These are phyloP conservation scores for Poeciliopsis gracilis DNA, from an alignment of 2,797 vertebrate species.

Conservation along the genomic window DNA sequence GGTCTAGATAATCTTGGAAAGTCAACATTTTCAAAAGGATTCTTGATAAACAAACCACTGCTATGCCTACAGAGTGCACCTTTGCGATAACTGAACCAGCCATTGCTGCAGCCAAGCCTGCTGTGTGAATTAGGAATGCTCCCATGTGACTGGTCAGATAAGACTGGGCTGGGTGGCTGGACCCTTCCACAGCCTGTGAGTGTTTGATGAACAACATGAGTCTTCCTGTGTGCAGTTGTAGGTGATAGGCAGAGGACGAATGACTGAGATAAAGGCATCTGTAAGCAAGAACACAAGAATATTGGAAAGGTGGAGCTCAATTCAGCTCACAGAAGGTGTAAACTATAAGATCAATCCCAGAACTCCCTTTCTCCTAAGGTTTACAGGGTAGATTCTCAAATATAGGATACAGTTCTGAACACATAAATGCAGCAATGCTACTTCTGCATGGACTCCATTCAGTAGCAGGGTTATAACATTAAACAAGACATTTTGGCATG, in stretches of 20 bases:
- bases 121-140: constrained; percentile 43
- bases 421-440: no score
- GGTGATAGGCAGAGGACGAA: not conserved
- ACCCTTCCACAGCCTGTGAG: constrained; percentile 3
- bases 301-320: not conserved
- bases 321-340: not conserved
- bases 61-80: not conserved
- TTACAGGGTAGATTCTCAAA: not conserved
- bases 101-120: constrained; percentile 8
- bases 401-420: not conserved
- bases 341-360: not conserved
- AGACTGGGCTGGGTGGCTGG: constrained; percentile 39
- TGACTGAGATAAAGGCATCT: not conserved
- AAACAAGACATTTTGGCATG: not conserved
- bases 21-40: constrained; percentile 9
- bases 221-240: constrained; percentile 6
- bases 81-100: constrained; percentile 30
- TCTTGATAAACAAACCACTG: not conserved
- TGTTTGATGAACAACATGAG: not conserved
- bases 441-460: not conserved
- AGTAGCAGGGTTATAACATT: not conserved
- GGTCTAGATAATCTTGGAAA: constrained; percentile 9
- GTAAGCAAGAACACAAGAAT: not conserved
- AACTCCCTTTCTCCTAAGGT: not conserved
- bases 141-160: constrained; percentile 57